Evolutionary conservation across 2,113 vertebrate genomes (phyloP), one percentile per base, ranked within the genome.

Genomic region (Sapayoa aenigma): DNA sequence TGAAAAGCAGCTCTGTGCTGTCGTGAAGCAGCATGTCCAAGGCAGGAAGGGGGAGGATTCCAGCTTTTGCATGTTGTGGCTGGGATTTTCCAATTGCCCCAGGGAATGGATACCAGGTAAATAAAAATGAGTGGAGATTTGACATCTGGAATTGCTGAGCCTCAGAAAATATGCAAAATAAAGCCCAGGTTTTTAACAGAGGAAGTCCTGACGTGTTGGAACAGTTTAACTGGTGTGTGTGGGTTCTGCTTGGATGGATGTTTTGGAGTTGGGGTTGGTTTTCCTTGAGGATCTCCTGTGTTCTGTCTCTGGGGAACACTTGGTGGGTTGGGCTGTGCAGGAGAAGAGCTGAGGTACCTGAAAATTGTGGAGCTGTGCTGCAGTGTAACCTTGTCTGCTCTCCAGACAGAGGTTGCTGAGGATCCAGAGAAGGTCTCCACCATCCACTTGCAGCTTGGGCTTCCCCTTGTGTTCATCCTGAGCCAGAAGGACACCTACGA

Each of bases 391-490:
- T 5, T 87, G 21, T 68, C 63, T 85, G 44, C 69, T 90, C 77
- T 96, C 58, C 95, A 99, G 99, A 97, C 96, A 7, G 98, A 99
- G 93, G 97, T 98, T 35, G 94, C 97, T 20, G 97, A 98, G 22
- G 98, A 99, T 89, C 99, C 99, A 10, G 98, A 98, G 53, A 97
- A 97, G 24, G 98, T 99, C 77, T 98, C 98, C 62, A 98, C 98
- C 5, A 39, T 97, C 88, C 98, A 97, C 97, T 83, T 98, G 80
- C 98, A 99, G 73, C 98, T 99, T 12, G 98, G 98, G 52, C 97
- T 98, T 5, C 99, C 99, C 0, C 97, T 99, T 87, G 97, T 99
- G 65, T 99, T 99, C 95, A 97, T 99, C 76, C 98, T 99, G 94
- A 98, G 98, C 84, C 98, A 94, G 69, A 96, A 98, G 4, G 98